Percentiles rank a stretch among this genome's conserved stretches.
Conservation (phyloP, 2,113 vertebrate species). For the Otocyon megalotis region DNA sequence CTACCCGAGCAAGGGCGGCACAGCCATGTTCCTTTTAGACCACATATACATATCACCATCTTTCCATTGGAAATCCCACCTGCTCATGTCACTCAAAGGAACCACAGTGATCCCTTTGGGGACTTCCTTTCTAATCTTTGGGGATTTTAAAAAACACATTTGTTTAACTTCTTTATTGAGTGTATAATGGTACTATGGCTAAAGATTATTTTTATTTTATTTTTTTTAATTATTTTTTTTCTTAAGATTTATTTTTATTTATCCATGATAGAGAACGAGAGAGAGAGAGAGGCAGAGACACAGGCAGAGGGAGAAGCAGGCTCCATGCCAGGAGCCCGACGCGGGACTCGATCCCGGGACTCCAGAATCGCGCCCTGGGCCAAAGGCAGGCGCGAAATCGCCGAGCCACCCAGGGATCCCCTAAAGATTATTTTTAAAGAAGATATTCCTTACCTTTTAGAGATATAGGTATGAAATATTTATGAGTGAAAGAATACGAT, state of each 20-base stretch:
- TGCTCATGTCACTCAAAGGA: background rate
- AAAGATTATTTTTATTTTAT: background rate
- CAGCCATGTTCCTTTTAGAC: background rate
- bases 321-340: too few relatives aligned
- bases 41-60: background rate
- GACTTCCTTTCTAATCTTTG: background rate
- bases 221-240: background rate
- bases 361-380: too few relatives aligned
- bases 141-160: background rate
- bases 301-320: too few relatives aligned
- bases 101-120: background rate
- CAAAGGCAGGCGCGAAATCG: too few relatives aligned
- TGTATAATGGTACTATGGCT: background rate
- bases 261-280: too few relatives aligned
- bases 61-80: background rate
- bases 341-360: too few relatives aligned
- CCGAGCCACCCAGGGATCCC: too few relatives aligned
- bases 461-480: background rate
- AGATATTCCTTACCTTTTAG: background rate
- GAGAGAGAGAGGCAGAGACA: too few relatives aligned
- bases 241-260: too few relatives aligned
- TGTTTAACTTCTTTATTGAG: background rate
- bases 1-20: background rate
- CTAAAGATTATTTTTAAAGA: background rate
- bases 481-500: background rate